Base-by-base conservation (phyloP, 2,888 invertebrate genomes). In the Pelosia muscerda region DNA sequence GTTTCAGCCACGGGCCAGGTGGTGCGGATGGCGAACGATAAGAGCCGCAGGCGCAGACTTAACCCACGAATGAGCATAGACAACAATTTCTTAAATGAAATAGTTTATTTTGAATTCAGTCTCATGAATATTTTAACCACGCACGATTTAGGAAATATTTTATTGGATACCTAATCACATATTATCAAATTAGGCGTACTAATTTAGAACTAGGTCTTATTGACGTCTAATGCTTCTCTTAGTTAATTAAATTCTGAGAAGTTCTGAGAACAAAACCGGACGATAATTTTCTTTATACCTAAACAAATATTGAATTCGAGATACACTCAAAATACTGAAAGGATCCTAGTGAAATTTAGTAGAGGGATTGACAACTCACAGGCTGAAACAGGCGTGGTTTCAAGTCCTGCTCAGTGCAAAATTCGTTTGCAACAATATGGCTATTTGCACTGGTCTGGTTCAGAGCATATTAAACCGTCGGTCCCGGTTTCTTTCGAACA, bases 31-130 rank as follows among this genome's bases (percentile, higher is more conserved):
- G 82, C 77, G 78, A 78, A 76, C 78, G 84, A 81, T 84, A 84
- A 81, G 79, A 77, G 78, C 74, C 73, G 84, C 85, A 77, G 84
- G 83, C 81, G 78, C 66, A 67, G 75, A 74, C 77, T 79, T 73
- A 76, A 75, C 81, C 73, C 71, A 59, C 59, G 63, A 54, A 56
- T 63, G 74, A 69, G 77, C 71, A 73, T 72, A 82, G 82, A 84
- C 82, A 85, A 85, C 78, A 82, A 79, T 84, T 84, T 81, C 81
- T 86, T 85, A 86, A 85, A 87, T 85, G 81, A 77, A 84, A 83
- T 81, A 81, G 79, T 84, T 84, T 82, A 84, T 86, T 84, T 80
- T 74, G 66, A 78, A 81, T 78, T 81, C 79, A 79, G 78, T 77
- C 78, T 71, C 75, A 78, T 78, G 76, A 76, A 78, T 84, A 76